These are phyloP conservation scores for Lepus townsendii DNA, from an alignment of 2,797 vertebrate species.

Conservation along the genomic window DNA sequence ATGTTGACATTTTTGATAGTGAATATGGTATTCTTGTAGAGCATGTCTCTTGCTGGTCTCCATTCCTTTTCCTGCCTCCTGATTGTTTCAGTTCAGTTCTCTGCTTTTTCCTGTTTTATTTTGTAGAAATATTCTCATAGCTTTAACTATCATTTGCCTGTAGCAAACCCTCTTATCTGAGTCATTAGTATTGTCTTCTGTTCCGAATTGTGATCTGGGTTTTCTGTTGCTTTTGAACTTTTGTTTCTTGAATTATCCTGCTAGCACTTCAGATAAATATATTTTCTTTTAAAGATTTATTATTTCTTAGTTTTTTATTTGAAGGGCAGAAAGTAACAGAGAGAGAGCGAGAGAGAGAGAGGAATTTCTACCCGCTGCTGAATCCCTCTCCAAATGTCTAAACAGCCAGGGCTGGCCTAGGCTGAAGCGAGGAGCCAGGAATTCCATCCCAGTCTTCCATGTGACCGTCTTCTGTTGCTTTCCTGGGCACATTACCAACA, in stretches of 20 bases:
- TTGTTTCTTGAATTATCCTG: neutral
- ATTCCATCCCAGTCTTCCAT: too few relatives aligned
- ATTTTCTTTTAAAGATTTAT: neutral
- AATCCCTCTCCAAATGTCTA: too few relatives aligned
- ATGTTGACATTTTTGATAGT: neutral
- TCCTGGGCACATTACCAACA: too few relatives aligned
- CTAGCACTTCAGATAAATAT: neutral
- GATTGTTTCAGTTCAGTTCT: neutral
- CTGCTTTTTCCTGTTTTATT: slow-evolving; percentile 33
- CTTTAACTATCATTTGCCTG: neutral
- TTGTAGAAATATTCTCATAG: neutral
- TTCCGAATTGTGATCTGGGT: slow-evolving; percentile 33
- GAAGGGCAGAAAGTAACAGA: too few relatives aligned
- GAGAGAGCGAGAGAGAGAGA: too few relatives aligned
- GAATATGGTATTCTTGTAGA: neutral
- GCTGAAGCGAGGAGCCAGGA: too few relatives aligned
- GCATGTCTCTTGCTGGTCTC: neutral
- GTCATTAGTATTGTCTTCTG: neutral
- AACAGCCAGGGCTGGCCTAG: too few relatives aligned
- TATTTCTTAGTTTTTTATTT: too few relatives aligned
- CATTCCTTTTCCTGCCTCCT: neutral
- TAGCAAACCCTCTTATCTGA: neutral
- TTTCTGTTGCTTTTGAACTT: slow-evolving; percentile 18
- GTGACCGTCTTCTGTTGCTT: too few relatives aligned
- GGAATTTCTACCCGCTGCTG: too few relatives aligned